phyloP scores from a whole-genome alignment of 2,113 vertebrate genomes.

The Aramus guarauna region DNA sequence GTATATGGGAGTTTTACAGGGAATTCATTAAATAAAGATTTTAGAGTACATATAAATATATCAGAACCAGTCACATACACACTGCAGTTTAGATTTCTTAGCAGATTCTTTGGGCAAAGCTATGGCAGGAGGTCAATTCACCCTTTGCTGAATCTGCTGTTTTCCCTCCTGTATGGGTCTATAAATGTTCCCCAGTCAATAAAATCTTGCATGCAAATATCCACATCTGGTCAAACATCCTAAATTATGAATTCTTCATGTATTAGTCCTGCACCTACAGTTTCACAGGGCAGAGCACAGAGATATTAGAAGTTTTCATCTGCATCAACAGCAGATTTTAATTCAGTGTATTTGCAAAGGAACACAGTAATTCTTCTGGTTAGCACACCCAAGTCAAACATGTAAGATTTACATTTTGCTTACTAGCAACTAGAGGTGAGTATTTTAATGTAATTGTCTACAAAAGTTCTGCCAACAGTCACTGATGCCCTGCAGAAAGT shows the following conservation, averaged over 20 bases:
- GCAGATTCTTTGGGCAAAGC: background rate
- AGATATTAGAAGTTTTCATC: background rate
- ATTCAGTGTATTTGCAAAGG: background rate
- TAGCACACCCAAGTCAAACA: background rate
- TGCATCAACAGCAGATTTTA: background rate
- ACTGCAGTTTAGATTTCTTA: background rate
- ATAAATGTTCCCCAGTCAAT: background rate
- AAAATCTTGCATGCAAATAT: background rate
- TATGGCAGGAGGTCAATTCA: background rate
- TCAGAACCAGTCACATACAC: background rate
- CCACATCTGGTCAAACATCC: background rate
- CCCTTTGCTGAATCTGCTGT: background rate
- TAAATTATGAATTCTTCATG: background rate
- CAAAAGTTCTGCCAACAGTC: background rate
- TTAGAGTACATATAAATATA: background rate
- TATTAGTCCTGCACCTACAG: background rate
- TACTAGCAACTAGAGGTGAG: no score
- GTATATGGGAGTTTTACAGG: background rate
- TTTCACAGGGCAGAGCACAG: background rate
- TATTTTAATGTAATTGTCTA: background rate
- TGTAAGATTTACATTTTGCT: no score
- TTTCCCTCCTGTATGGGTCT: background rate
- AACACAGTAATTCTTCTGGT: background rate
- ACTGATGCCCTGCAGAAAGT: background rate
- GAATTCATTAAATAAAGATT: background rate